Evolutionary conservation across 2,888 invertebrate species (phyloP).

Genomic region (Dicyrtomina minuta): DNA sequence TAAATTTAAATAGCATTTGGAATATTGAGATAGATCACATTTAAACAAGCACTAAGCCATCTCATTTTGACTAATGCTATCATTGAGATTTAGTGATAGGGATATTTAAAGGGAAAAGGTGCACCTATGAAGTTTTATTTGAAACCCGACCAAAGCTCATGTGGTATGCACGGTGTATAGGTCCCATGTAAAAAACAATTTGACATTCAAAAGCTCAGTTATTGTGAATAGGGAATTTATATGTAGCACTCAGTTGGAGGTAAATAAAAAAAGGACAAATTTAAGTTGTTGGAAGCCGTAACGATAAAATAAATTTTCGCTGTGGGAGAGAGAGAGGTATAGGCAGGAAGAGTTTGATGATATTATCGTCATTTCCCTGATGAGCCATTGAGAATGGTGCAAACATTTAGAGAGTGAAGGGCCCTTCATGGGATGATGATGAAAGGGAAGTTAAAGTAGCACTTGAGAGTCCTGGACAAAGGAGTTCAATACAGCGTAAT

Average conservation of each 20-base stretch:
- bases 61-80: no score
- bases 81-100: no score
- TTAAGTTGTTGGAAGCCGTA: neutral
- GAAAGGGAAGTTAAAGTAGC: constrained; percentile 27
- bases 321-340: constrained; percentile 4
- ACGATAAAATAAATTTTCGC: constrained; percentile 20
- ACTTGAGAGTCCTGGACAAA: constrained; percentile 16
- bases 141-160: no score
- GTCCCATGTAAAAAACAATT: no score
- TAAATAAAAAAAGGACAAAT: constrained; percentile 26
- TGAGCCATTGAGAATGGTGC: constrained; percentile 42
- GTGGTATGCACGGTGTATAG: no score
- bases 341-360: neutral
- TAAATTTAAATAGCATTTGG: no score
- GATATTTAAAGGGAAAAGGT: no score
- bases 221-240: neutral
- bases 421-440: constrained; percentile 44
- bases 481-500: neutral
- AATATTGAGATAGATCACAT: no score
- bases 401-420: constrained; percentile 52
- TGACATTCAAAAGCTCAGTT: neutral
- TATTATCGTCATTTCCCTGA: constrained; percentile 28
- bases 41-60: no score
- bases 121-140: no score
- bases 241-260: constrained; percentile 11